A percentile compares a stretch with the other conserved stretches of the same genome.
Evolutionary conservation across 2,888 invertebrate genomes (phyloP).

Genomic region (Troides oblongomaculatus): DNA sequence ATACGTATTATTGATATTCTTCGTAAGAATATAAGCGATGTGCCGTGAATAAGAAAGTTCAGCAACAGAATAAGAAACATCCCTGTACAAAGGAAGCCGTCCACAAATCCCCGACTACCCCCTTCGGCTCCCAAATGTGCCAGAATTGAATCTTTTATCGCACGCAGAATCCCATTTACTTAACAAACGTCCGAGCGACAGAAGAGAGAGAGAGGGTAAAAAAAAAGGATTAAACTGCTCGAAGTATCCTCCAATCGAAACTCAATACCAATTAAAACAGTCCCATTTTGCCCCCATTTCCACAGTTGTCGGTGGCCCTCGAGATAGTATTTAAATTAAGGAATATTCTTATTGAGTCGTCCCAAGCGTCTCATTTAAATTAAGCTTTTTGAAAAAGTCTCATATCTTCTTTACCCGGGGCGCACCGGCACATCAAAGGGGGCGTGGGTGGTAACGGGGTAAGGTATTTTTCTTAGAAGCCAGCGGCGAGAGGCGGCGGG

Average conservation of each 20-base stretch:
- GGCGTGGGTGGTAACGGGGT: constrained; percentile 62
- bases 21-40: too few relatives aligned
- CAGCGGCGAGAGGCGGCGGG: constrained; percentile 36
- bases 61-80: too few relatives aligned
- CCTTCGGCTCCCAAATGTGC: background rate
- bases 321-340: constrained; percentile 77
- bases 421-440: constrained; percentile 73
- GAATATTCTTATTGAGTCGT: constrained; percentile 76
- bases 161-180: constrained; percentile 42
- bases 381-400: constrained; percentile 80
- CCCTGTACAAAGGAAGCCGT: too few relatives aligned
- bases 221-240: constrained; percentile 42
- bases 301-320: constrained; percentile 51
- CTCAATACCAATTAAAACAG: constrained; percentile 77
- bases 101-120: too few relatives aligned
- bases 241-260: constrained; percentile 67
- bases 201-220: constrained; percentile 33
- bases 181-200: constrained; percentile 42
- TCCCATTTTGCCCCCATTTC: constrained; percentile 49
- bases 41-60: too few relatives aligned
- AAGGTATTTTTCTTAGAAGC: constrained; percentile 53
- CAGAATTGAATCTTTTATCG: constrained; percentile 36
- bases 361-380: constrained; percentile 76
- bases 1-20: too few relatives aligned
- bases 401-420: constrained; percentile 78